Evolutionary conservation across 2,113 vertebrate genomes (phyloP).

Genomic region (Okapia johnstoni): DNA sequence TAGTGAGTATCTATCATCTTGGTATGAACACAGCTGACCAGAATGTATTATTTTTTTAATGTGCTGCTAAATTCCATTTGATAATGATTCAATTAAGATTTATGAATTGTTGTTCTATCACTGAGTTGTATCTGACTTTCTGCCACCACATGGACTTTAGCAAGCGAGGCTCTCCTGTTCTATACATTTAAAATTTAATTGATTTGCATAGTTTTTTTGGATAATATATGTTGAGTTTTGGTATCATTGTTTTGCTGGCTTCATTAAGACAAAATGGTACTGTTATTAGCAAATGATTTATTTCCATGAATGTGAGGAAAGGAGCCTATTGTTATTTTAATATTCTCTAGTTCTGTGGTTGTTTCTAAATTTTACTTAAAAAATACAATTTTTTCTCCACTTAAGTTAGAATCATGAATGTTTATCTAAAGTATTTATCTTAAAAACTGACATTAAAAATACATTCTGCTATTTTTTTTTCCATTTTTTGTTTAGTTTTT

Average conservation of each 20-base stretch:
- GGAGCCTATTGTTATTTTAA: not conserved
- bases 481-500: not conserved
- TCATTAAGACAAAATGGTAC: not conserved
- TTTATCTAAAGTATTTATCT: not conserved
- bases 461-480: not conserved
- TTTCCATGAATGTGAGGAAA: not conserved
- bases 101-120: not conserved
- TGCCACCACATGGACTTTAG: not conserved
- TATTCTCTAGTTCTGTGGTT: not conserved
- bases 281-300: not conserved
- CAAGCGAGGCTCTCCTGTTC: not conserved
- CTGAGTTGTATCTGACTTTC: not conserved
- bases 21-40: not conserved
- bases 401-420: not conserved
- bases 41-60: not conserved
- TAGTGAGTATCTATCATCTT: not conserved
- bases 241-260: not conserved
- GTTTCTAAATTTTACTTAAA: not conserved
- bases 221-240: not conserved
- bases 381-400: not conserved
- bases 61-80: not conserved
- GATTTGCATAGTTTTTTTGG: not conserved
- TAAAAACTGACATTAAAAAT: not conserved
- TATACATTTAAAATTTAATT: not conserved
- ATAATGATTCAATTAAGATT: not conserved